Conservation (phyloP, 2,888 invertebrate species). For the Thyatira batis region DNA sequence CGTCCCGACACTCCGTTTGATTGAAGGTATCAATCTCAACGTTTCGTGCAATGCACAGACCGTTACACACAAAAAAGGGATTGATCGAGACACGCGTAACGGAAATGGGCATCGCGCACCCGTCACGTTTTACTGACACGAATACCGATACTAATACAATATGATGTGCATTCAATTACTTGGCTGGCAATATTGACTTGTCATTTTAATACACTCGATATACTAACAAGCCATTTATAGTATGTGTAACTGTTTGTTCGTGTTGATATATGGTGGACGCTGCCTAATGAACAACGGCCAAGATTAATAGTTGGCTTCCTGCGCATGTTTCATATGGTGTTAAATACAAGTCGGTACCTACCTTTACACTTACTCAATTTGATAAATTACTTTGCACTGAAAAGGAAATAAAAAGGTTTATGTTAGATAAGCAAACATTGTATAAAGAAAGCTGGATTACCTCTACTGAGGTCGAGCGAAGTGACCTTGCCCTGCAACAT, state of each 20-base stretch:
- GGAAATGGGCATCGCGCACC: slow-evolving; percentile 73
- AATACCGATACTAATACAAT: slow-evolving; percentile 72
- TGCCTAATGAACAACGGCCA: slow-evolving; percentile 30
- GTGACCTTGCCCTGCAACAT: slow-evolving; percentile 96
- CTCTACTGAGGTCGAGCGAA: slow-evolving; percentile 95
- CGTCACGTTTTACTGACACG: slow-evolving; percentile 73
- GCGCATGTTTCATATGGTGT: slow-evolving; percentile 12
- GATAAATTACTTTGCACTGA: not conserved
- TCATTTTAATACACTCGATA: slow-evolving; percentile 35
- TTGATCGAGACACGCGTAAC: slow-evolving; percentile 74
- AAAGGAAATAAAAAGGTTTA: not conserved
- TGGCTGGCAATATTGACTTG: slow-evolving; percentile 51
- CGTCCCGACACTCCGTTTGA: slow-evolving; percentile 71
- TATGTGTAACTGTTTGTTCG: slow-evolving; percentile 35
- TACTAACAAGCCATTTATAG: slow-evolving; percentile 54
- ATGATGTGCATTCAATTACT: slow-evolving; percentile 70
- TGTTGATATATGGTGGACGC: slow-evolving; percentile 35
- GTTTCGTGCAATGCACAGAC: slow-evolving; percentile 73
- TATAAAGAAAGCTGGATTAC: slow-evolving; percentile 68
- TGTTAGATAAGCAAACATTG: slow-evolving; percentile 8
- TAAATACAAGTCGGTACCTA: not conserved
- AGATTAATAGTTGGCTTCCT: slow-evolving; percentile 29
- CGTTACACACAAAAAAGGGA: slow-evolving; percentile 79
- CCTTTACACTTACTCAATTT: not conserved
- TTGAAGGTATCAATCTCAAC: slow-evolving; percentile 77